Conservation (phyloP, 2,888 invertebrate species). For the Archaeoteleia sp. region DNA sequence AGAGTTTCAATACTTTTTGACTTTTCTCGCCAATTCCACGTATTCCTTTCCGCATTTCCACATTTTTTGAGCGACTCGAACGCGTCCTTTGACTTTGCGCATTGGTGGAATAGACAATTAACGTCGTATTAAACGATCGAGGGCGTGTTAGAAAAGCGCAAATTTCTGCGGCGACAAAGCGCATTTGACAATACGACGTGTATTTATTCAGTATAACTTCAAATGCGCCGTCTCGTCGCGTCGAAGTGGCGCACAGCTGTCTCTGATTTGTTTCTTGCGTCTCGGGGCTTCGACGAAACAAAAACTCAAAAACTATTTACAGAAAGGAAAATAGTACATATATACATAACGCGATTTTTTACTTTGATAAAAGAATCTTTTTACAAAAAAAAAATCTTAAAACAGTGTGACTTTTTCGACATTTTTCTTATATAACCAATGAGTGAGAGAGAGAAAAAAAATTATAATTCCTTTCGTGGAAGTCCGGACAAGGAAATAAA, state of each 20-base stretch:
- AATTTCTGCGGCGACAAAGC: constrained; percentile 60
- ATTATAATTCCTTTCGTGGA: constrained; percentile 27
- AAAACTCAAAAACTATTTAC: background rate
- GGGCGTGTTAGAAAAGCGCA: constrained; percentile 29
- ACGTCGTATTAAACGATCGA: constrained; percentile 36
- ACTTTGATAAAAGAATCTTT: constrained; percentile 38
- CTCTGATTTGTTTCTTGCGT: constrained; percentile 40
- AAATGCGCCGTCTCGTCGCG: constrained; percentile 63
- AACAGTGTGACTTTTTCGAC: constrained; percentile 24
- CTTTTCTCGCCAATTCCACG: background rate
- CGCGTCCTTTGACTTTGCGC: constrained; percentile 7
- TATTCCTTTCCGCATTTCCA: constrained; percentile 2
- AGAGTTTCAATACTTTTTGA: too few relatives aligned
- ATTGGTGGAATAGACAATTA: constrained; percentile 34
- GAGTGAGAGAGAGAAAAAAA: background rate
- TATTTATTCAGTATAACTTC: constrained; percentile 66
- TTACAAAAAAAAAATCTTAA: constrained; percentile 10
- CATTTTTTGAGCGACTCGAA: background rate
- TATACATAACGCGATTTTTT: constrained; percentile 15
- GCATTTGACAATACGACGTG: constrained; percentile 62
- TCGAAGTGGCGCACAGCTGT: constrained; percentile 58
- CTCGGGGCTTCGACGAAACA: constrained; percentile 25
- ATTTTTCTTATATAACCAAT: constrained; percentile 5
- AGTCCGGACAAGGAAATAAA: constrained; percentile 44
- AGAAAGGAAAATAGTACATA: background rate